Conservation (phyloP, 2,888 invertebrate species). For the Heteromurus nitidus region DNA sequence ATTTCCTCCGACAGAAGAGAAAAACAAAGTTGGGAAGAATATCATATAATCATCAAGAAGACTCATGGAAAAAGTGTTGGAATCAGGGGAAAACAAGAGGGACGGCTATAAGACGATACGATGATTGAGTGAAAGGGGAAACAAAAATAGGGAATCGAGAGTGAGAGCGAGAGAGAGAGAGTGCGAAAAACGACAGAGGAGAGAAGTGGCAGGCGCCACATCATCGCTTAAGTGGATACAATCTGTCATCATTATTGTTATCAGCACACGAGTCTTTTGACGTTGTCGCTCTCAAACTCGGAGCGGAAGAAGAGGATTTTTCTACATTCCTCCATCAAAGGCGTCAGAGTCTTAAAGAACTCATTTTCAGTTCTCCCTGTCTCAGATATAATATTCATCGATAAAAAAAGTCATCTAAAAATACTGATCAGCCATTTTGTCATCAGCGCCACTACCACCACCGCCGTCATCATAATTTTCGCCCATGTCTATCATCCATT, state of each 20-base stretch:
- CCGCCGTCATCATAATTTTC: too few species aligned
- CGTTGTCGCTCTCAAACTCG: not conserved
- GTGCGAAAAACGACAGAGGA: constrained; percentile 2
- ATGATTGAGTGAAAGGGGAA: too few species aligned
- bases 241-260: constrained; percentile 46
- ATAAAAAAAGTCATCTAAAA: too few species aligned
- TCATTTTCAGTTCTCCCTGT: too few species aligned
- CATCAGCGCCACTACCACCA: too few species aligned
- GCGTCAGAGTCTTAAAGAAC: too few species aligned
- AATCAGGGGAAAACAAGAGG: not conserved
- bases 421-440: too few species aligned
- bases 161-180: not conserved
- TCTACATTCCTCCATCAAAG: too few species aligned
- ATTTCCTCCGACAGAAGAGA: not conserved
- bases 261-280: not conserved
- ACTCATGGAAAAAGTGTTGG: not conserved
- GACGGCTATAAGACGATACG: not conserved
- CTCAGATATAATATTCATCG: too few species aligned
- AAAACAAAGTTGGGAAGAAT: not conserved
- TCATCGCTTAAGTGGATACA: constrained; percentile 52
- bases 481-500: too few species aligned
- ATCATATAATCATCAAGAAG: not conserved
- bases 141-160: not conserved
- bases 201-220: constrained; percentile 23
- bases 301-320: too few species aligned